Evolutionary conservation across 2,888 invertebrate species (phyloP).

Genomic region (Mycalesis mineus): DNA sequence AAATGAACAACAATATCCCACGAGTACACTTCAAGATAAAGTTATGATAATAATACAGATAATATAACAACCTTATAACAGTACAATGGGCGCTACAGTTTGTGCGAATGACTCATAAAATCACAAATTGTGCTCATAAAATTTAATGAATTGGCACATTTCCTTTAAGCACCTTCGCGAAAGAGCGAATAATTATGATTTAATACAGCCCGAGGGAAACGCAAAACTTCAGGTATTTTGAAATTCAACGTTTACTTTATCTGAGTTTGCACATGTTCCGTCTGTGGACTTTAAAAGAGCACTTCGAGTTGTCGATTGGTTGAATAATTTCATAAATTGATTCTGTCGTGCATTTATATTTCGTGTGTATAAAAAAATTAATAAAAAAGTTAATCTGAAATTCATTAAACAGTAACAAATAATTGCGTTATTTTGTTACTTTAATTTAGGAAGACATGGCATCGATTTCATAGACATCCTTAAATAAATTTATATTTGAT

Average conservation of each 20-base stretch:
- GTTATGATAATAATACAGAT: slow-evolving; percentile 1
- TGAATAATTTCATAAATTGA: too few species aligned
- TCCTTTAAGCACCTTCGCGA: slow-evolving; percentile 11
- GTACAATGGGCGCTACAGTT: slow-evolving; percentile 6
- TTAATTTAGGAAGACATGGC: too few species aligned
- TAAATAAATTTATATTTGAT: too few species aligned
- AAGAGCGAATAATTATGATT: slow-evolving; percentile 12
- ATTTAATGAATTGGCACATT: slow-evolving; percentile 27
- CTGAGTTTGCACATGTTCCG: neutral
- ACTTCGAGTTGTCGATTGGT: too few species aligned
- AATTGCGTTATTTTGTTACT: too few species aligned
- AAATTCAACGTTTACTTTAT: neutral
- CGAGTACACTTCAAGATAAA: neutral
- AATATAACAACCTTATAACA: slow-evolving; percentile 15
- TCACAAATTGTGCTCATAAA: slow-evolving; percentile 24
- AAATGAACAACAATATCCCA: neutral
- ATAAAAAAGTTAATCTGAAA: too few species aligned
- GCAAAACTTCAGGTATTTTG: neutral
- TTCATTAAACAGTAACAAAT: too few species aligned
- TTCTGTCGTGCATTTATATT: too few species aligned
- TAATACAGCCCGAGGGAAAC: slow-evolving; percentile 4
- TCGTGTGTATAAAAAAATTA: too few species aligned
- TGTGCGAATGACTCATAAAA: slow-evolving; percentile 22
- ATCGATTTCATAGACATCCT: too few species aligned
- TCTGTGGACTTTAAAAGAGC: neutral